phyloP scores from a whole-genome alignment of 2,797 vertebrate species.

The Neosalanx taihuensis region DNA sequence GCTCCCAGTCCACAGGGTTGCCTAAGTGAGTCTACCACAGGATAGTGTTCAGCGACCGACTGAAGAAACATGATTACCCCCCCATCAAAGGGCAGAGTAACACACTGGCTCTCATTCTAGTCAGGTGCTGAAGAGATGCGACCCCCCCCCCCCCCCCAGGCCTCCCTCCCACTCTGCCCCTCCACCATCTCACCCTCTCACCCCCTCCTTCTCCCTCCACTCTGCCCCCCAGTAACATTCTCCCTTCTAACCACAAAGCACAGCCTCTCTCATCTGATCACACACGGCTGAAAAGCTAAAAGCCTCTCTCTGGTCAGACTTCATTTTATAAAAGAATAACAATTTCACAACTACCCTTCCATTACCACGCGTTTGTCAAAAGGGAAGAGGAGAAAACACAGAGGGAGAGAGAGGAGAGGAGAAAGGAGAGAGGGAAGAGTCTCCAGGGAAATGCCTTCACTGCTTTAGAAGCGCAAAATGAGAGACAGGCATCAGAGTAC shows the following conservation, averaged over 20 bases:
- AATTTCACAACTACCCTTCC: conserved; percentile 68
- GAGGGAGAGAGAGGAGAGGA: not conserved
- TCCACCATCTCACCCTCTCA: conserved; percentile 14
- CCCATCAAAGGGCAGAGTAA: conserved; percentile 54
- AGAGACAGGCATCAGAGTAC: conserved; percentile 60
- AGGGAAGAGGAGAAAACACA: conserved; percentile 48
- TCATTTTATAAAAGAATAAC: conserved; percentile 69
- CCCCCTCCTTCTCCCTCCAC: conserved; percentile 43
- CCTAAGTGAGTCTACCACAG: conserved; percentile 55
- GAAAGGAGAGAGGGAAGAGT: not conserved
- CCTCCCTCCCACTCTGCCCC: conserved; percentile 29
- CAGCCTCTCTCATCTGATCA: conserved; percentile 61
- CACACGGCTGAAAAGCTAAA: conserved; percentile 64
- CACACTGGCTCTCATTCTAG: conserved; percentile 58
- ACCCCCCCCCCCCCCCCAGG: conserved; percentile 13
- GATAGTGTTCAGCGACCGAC: conserved; percentile 60
- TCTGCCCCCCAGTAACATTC: conserved; percentile 63
- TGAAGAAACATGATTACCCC: conserved; percentile 68
- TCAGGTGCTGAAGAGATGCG: conserved; percentile 57
- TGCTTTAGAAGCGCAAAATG: conserved; percentile 58
- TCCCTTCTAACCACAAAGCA: conserved; percentile 62
- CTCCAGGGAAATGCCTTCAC: conserved; percentile 68
- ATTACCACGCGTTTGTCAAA: conserved; percentile 67
- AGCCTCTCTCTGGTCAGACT: conserved; percentile 55
- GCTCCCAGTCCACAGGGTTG: conserved; percentile 54